phyloP scores from a whole-genome alignment of 1,140 invertebrate species.

The Zaprionus gabonicus region DNA sequence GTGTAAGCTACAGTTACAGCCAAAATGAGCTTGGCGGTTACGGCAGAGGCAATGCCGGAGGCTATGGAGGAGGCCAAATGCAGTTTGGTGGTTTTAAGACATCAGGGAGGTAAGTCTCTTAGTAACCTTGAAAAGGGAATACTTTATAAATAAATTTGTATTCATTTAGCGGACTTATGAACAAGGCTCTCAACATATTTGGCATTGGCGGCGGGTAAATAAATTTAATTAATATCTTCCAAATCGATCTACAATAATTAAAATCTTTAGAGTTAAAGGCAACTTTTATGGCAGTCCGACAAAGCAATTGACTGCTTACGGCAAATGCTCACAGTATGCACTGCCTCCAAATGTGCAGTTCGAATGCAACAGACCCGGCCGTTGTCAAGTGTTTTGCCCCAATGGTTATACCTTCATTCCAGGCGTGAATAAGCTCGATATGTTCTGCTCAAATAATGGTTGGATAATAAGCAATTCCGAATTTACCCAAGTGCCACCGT shows the following conservation, averaged over 20 bases:
- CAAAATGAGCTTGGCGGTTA: constrained; percentile 29
- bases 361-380: constrained; percentile 53
- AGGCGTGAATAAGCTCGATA: constrained; percentile 85
- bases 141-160: neutral
- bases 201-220: constrained; percentile 64
- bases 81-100: constrained; percentile 43
- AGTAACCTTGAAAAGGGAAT: neutral
- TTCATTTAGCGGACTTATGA: constrained; percentile 39
- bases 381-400: constrained; percentile 86
- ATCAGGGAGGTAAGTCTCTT: constrained; percentile 22
- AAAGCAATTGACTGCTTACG: constrained; percentile 45
- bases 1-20: constrained; percentile 55
- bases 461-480: constrained; percentile 86
- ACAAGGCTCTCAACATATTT: constrained; percentile 48
- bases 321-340: constrained; percentile 49
- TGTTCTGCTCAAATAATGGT: constrained; percentile 86
- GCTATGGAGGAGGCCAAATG: constrained; percentile 12
- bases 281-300: constrained; percentile 58
- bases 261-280: constrained; percentile 28
- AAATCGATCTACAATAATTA: constrained; percentile 1
- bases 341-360: constrained; percentile 63
- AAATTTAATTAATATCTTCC: neutral
- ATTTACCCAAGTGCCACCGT: constrained; percentile 86
- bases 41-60: constrained; percentile 25
- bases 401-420: constrained; percentile 87